phyloP scores from a whole-genome alignment of 2,888 invertebrate species.

The Drosophila nr. fundita region DNA sequence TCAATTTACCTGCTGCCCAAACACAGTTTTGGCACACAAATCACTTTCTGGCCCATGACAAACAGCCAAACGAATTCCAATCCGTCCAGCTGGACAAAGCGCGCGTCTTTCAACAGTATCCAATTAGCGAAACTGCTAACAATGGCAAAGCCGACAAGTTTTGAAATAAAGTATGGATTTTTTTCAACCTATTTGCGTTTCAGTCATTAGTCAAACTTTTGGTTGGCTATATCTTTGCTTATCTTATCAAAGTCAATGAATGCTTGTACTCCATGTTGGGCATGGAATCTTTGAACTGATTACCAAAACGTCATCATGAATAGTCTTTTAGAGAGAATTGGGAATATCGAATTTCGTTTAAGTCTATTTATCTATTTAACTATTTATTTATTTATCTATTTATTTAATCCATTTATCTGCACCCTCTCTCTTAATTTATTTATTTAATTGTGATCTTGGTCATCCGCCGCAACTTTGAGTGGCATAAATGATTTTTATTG shows the following conservation, averaged over 20 bases:
- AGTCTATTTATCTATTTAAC: neutral
- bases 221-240: neutral
- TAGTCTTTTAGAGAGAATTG: neutral
- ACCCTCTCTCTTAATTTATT: neutral
- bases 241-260: slow-evolving; percentile 5
- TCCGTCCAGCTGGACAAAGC: slow-evolving; percentile 67
- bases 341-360: neutral
- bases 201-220: neutral
- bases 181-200: neutral
- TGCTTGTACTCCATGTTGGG: neutral
- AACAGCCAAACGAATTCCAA: slow-evolving; percentile 65
- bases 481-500: slow-evolving; percentile 74
- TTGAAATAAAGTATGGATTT: slow-evolving; percentile 36
- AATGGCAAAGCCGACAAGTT: slow-evolving; percentile 49
- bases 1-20: slow-evolving; percentile 60
- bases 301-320: neutral
- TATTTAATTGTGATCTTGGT: slow-evolving; percentile 4
- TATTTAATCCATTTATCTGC: neutral
- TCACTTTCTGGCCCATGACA: slow-evolving; percentile 75
- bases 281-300: neutral
- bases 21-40: slow-evolving; percentile 77
- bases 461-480: slow-evolving; percentile 1
- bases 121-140: slow-evolving; percentile 44
- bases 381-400: neutral
- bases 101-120: slow-evolving; percentile 78